Base-by-base conservation (phyloP, 2,888 invertebrate genomes). In the Ormia ochracea region DNA sequence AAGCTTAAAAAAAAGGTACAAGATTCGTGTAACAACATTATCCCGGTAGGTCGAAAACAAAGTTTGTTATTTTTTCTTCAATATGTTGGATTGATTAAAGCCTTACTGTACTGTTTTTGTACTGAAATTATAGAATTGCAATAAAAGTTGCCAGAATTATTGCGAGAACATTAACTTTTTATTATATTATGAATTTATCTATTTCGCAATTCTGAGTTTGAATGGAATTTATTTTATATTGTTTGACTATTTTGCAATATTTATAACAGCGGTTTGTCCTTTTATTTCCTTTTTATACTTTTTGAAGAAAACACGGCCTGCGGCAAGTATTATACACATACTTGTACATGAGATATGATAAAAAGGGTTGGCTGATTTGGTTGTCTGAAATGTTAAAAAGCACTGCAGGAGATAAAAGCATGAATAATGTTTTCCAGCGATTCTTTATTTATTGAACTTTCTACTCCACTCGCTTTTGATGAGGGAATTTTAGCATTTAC, bases 321-420 rank as follows among this genome's bases (percentile, higher is more conserved):
- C 50, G 43, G 66, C 58, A 59, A 59, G 66, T 66, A 50, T 74
- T 74, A 52, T 28, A 41, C 50, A 0, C 45, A 58, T 38, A 54
- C 6, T 38, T 33, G 50, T n/a, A 12, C 28, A 4, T 23, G 5
- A 17, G 50, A 45, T 14, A n/a, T n/a, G n/a, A n/a, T n/a, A n/a
- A 65, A 58, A 58, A 36, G 31, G 38, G 23, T 28, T 23, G 41
- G 33, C 21, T 4, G 38, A 17, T 36, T 17, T 14, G 48, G 12
- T 4, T 50, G 28, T n/a, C 50, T 48, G 28, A 28, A 3, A 48
- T 69, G 23, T 6, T 36, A n/a, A 28, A 38, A 14, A 50, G 21
- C 50, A 41, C 50, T 59, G 59, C 59, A 41, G 70, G 59, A 70
- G 14, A 23, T 48, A 4, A 45, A 68, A 45, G 19, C 7, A 26